These are phyloP conservation scores for Dryocosmus kuriphilus DNA, from an alignment of 2,888 invertebrate genomes.

Conservation along the genomic window DNA sequence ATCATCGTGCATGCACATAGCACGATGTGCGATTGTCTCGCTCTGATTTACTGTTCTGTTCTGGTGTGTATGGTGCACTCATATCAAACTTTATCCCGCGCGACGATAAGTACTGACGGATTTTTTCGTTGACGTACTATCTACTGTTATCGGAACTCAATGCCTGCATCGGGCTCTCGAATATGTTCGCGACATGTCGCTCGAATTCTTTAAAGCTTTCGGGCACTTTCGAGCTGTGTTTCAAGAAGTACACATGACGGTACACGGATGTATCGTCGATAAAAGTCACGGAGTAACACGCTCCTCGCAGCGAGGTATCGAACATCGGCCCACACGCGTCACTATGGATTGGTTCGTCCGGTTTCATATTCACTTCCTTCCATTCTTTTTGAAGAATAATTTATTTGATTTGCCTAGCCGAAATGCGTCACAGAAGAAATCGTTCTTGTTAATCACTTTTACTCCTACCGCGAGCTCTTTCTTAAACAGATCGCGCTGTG, in stretches of 20 bases:
- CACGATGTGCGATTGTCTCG: constrained; percentile 4
- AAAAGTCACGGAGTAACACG: background rate
- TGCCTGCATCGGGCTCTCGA: background rate
- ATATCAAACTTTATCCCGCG: background rate
- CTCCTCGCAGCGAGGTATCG: background rate
- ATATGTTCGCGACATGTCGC: background rate
- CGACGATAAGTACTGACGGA: background rate
- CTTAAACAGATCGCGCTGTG: background rate
- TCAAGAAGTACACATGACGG: background rate
- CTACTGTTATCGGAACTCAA: background rate
- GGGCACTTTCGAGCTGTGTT: background rate
- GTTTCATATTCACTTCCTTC: background rate
- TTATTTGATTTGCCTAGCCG: constrained; percentile 42
- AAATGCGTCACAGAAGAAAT: constrained; percentile 39
- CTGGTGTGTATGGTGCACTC: constrained; percentile 12
- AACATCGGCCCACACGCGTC: constrained; percentile 13
- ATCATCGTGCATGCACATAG: constrained; percentile 6
- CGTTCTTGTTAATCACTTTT: constrained; percentile 9
- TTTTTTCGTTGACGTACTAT: background rate
- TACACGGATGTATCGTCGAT: constrained; percentile 26
- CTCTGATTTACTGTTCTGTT: constrained; percentile 32
- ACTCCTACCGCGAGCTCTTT: too few relatives aligned
- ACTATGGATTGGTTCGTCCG: background rate
- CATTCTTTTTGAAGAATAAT: constrained; percentile 35
- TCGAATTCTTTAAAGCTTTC: background rate